Conservation (phyloP, 2,888 invertebrate species). For the Cheilosia vulpina region DNA sequence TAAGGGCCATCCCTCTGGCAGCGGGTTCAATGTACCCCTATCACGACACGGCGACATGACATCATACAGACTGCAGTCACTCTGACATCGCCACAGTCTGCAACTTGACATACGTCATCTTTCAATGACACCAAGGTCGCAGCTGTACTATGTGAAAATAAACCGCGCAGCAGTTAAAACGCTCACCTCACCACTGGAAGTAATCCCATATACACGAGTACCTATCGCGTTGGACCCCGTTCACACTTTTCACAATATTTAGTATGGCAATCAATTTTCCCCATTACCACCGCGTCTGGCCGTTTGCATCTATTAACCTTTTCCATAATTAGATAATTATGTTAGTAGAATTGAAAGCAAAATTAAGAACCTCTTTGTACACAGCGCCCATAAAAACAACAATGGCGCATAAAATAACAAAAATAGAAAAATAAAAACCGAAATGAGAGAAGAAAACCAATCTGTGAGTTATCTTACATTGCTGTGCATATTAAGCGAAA, state of each 20-base stretch:
- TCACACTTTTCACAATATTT: not conserved
- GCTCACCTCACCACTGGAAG: not conserved
- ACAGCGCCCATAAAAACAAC: constrained; percentile 24
- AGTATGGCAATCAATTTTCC: constrained; percentile 4
- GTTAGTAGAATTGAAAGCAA: constrained; percentile 31
- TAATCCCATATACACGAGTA: not conserved
- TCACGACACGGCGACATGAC: too few species aligned
- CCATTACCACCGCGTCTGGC: not conserved
- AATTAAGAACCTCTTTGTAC: constrained; percentile 27
- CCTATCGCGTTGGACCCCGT: not conserved
- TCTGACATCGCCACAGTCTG: too few species aligned
- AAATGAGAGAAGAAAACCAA: not conserved
- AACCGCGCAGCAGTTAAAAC: too few species aligned
- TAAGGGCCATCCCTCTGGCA: too few species aligned
- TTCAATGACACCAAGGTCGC: too few species aligned
- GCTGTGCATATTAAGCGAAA: constrained; percentile 47
- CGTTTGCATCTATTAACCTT: constrained; percentile 37
- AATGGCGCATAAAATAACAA: not conserved
- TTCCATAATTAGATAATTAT: constrained; percentile 38
- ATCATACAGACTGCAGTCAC: too few species aligned
- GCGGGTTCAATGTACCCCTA: too few species aligned
- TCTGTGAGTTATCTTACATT: constrained; percentile 14
- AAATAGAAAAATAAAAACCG: not conserved
- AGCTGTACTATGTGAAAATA: too few species aligned
- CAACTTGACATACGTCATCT: too few species aligned